Conservation (phyloP, 2,113 vertebrate species). For the Mola mola region DNA sequence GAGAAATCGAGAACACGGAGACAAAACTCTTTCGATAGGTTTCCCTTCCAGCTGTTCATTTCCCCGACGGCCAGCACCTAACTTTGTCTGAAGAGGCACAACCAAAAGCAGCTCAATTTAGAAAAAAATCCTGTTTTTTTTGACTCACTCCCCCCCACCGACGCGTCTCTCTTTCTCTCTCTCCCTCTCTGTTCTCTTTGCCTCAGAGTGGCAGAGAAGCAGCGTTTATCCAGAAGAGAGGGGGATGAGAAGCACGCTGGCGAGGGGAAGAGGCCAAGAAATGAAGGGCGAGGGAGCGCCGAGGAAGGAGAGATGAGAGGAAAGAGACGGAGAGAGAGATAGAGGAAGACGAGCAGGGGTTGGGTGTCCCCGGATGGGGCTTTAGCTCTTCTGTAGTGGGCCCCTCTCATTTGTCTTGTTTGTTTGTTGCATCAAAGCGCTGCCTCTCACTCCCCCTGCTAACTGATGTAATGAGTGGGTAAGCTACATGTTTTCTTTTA, state of each 20-base stretch:
- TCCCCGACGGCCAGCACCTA: constrained; percentile 20
- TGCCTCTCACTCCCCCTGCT: constrained; percentile 72
- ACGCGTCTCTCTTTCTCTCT: neutral
- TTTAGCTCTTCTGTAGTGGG: constrained; percentile 71
- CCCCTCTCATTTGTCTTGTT: constrained; percentile 79
- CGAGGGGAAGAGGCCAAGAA: constrained; percentile 36
- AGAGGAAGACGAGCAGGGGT: constrained; percentile 55
- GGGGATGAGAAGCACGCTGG: constrained; percentile 41
- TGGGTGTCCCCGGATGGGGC: constrained; percentile 73
- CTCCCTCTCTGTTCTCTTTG: constrained; percentile 30
- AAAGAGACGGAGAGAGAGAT: constrained; percentile 34
- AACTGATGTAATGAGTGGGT: constrained; percentile 80
- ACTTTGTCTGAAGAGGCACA: constrained; percentile 42
- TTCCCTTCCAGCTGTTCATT: constrained; percentile 36
- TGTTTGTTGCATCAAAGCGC: constrained; percentile 80
- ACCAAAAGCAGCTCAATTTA: constrained; percentile 14
- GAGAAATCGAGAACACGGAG: neutral
- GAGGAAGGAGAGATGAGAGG: constrained; percentile 22
- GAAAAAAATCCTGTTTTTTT: neutral
- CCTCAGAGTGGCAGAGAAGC: constrained; percentile 42
- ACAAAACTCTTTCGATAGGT: constrained; percentile 9
- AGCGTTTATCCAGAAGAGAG: constrained; percentile 45
- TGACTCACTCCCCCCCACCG: too few species aligned
- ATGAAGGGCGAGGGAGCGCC: constrained; percentile 39
- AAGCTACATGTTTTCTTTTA: constrained; percentile 70